Evolutionary conservation across 2,113 vertebrate species (phyloP), one percentile per base, ranked within the genome.

Genomic region (Eurystomus gularis): DNA sequence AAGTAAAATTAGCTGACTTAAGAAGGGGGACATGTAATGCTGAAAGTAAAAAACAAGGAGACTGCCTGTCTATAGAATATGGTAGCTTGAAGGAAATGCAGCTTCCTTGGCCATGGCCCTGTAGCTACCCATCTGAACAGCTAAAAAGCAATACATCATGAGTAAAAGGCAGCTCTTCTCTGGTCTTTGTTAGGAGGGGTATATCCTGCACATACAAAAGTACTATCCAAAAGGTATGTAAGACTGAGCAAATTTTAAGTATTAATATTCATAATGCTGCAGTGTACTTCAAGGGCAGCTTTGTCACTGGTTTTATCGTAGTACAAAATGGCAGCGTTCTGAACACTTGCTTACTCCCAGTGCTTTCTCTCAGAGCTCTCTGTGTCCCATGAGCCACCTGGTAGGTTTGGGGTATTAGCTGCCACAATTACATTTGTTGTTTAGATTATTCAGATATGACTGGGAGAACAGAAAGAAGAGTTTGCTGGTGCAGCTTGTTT

Each of bases 1-100:
- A 68, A 86, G 44, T 57, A 58, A 96, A 98, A 97, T 98, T 95
- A 95, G 89, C 93, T 96, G 72, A 80, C 81, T 94, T 84, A 79
- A 89, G 79, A 73, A 90, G 44, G 25, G 20, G 58, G 60, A 55
- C 9, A 7, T 77, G 82, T 68, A 85, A 73, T 66, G 35, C 60
- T 89, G 70, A 40, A 90, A 92, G 85, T 37, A 7, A 75, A 88
- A 96, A 91, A 6, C 58, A 72, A 92, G 91, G 85, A 95, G 95
- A 92, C 79, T 88, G 65, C 29, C 52, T 83, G 78, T 95, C 88
- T 91, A 52, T 86, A 84, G 88, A 84, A 65, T 85, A 76, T 0
- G 9, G 40, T 84, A 80, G 31, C 62, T 88, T 86, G 96, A 96
- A 95, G 93, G 93, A 97, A 96, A 95, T 82, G 90, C 82, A 91